phyloP scores from a whole-genome alignment of 2,797 vertebrate species.

The Pipistrellus pygmaeus region DNA sequence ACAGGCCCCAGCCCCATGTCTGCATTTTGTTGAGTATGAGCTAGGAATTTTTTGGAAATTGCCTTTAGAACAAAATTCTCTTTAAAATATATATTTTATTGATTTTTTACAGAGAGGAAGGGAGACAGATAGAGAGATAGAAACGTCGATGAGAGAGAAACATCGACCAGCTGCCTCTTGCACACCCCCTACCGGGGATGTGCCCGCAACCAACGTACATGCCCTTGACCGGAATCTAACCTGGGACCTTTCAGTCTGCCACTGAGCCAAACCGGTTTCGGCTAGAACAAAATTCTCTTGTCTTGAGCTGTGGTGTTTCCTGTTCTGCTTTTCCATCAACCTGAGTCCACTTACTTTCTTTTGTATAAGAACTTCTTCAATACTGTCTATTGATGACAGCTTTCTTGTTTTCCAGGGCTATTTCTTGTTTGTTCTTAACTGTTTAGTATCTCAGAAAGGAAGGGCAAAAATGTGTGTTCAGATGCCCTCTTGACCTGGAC shows the following conservation, averaged over 20 bases:
- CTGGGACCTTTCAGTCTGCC: too few species aligned
- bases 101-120: too few species aligned
- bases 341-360: background rate
- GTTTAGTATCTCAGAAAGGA: background rate
- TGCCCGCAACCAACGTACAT: too few species aligned
- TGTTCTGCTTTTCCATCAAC: background rate
- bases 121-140: too few species aligned
- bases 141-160: too few species aligned
- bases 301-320: background rate
- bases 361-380: background rate
- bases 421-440: background rate
- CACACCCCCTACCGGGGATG: too few species aligned
- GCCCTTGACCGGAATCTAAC: too few species aligned
- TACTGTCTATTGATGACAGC: background rate
- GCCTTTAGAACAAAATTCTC: background rate
- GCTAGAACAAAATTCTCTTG: background rate
- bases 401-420: background rate
- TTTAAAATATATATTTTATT: too few species aligned
- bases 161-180: too few species aligned
- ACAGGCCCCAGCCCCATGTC: background rate
- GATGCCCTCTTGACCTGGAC: background rate
- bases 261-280: too few species aligned
- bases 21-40: background rate
- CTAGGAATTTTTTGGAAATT: background rate
- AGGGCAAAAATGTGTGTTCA: background rate